Evolutionary conservation across 2,113 vertebrate species (phyloP).

Genomic region (Bubalus kerabau): DNA sequence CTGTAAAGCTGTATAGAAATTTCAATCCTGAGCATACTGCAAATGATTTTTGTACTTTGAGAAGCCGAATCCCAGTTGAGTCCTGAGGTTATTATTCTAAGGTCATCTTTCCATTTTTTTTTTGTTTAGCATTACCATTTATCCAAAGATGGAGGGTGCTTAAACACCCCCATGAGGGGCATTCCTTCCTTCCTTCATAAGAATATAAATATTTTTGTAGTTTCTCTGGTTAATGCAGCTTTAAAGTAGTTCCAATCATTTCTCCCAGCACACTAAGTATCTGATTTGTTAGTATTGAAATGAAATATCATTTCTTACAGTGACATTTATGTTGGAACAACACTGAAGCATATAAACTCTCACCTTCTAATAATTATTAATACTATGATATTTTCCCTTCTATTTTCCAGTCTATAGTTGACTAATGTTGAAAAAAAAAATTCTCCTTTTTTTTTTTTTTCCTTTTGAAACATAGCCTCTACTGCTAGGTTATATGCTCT

Average conservation of each 20-base stretch:
- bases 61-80: conserved; percentile 46
- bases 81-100: conserved; percentile 59
- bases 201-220: conserved; percentile 66
- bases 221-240: conserved; percentile 55
- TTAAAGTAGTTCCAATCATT: conserved; percentile 60
- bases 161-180: conserved; percentile 21
- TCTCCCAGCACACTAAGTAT: conserved; percentile 52
- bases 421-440: conserved; percentile 6
- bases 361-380: conserved; percentile 57
- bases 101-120: conserved; percentile 58
- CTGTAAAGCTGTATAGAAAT: conserved; percentile 59
- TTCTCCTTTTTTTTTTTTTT: conserved; percentile 23
- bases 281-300: conserved; percentile 61
- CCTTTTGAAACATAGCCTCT: neutral
- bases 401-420: conserved; percentile 26
- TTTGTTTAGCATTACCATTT: conserved; percentile 54
- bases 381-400: conserved; percentile 55
- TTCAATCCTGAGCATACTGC: conserved; percentile 49
- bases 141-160: conserved; percentile 42
- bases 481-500: conserved; percentile 8
- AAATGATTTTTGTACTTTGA: conserved; percentile 57
- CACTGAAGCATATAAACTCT: conserved; percentile 34
- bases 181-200: conserved; percentile 56
- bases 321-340: conserved; percentile 65
- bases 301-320: conserved; percentile 65